A percentile compares a stretch with the other conserved stretches of the same genome.
Evolutionary conservation across 2,797 vertebrate species (phyloP).

Genomic region (Liasis olivaceus): DNA sequence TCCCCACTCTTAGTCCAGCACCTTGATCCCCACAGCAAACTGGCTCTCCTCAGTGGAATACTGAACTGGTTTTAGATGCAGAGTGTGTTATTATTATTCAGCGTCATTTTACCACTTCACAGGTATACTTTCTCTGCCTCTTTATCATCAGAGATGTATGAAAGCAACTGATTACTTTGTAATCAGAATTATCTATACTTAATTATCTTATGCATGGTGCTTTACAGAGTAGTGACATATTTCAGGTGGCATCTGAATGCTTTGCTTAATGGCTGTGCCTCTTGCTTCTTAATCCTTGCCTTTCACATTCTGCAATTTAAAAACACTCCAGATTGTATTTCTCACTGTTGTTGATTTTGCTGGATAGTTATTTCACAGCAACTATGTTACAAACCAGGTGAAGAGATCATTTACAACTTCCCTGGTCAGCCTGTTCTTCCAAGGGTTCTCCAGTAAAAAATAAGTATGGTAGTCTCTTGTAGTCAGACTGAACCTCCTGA

Average conservation of each 20-base stretch:
- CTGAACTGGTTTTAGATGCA: background rate
- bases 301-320: background rate
- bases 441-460: too few species aligned
- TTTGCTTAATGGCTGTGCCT: background rate
- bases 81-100: too few species aligned
- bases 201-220: background rate
- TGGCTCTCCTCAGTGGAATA: too few species aligned
- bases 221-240: background rate
- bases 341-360: slow-evolving; percentile 13
- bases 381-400: too few species aligned
- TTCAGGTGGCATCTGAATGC: background rate
- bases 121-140: background rate
- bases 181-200: background rate
- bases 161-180: background rate
- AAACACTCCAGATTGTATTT: background rate
- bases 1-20: too few species aligned
- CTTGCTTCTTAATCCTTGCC: background rate
- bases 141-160: background rate
- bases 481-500: too few species aligned
- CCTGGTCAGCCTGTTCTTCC: too few species aligned
- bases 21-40: too few species aligned
- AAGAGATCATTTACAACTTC: too few species aligned
- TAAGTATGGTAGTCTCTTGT: too few species aligned
- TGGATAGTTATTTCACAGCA: slow-evolving; percentile 11
- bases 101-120: background rate